Conservation (phyloP, 2,888 invertebrate genomes). For the Lamproptera curius region DNA sequence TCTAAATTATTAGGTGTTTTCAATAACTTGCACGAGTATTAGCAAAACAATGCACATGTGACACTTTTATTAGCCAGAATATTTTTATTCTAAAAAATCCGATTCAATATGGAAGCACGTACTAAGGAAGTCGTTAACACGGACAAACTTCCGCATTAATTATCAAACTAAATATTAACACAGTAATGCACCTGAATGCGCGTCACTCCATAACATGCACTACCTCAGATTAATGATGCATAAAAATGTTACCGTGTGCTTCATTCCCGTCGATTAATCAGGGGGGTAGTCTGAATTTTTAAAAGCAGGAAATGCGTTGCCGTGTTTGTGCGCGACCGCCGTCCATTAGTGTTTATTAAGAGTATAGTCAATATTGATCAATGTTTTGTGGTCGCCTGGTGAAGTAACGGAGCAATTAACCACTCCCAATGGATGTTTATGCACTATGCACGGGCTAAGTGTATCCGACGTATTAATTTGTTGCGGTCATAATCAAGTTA, state of each 20-base stretch:
- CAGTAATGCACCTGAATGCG: neutral
- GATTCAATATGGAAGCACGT: no score
- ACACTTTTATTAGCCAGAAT: no score
- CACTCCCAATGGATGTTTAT: conserved; percentile 36
- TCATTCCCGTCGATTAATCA: conserved; percentile 70
- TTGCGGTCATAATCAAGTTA: conserved; percentile 40
- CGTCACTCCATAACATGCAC: no score
- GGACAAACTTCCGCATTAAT: no score
- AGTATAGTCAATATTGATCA: conserved; percentile 69
- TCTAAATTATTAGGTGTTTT: no score
- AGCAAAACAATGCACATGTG: no score
- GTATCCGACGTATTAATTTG: conserved; percentile 30
- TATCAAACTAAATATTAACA: no score
- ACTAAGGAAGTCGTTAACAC: no score
- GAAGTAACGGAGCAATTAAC: conserved; percentile 55
- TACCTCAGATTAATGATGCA: conserved; percentile 60
- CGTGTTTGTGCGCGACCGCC: conserved; percentile 43
- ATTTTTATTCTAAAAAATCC: no score
- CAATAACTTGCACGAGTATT: no score
- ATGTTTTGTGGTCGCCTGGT: conserved; percentile 47
- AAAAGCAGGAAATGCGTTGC: conserved; percentile 47
- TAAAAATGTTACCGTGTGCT: conserved; percentile 73
- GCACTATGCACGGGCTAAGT: conserved; percentile 24
- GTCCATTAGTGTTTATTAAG: conserved; percentile 69
- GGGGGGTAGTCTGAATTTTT: conserved; percentile 47